Conservation (phyloP, 2,113 vertebrate genomes). For the Platysternon megacephalum region DNA sequence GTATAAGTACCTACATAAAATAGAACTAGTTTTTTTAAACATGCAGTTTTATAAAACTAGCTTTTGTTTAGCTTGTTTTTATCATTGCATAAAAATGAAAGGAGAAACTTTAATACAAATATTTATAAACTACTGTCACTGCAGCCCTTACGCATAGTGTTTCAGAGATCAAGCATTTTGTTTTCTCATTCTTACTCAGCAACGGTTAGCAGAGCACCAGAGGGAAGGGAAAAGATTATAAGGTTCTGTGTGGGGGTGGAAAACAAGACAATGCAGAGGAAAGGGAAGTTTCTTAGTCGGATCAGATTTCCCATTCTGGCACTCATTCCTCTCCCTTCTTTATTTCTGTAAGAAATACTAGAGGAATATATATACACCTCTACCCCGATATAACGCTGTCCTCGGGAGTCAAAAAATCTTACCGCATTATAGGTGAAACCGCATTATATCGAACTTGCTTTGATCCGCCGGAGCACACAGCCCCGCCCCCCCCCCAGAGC, state of each 20-base stretch:
- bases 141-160: not conserved
- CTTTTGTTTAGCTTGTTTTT: constrained; percentile 38
- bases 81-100: constrained; percentile 15
- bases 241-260: not conserved
- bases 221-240: not conserved
- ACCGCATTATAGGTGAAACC: no score
- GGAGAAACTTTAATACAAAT: not conserved
- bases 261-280: not conserved
- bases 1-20: not conserved
- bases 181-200: not conserved
- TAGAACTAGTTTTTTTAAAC: not conserved
- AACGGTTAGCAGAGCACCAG: accelerated
- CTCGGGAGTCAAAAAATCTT: no score
- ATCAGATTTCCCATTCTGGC: not conserved
- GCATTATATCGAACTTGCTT: no score
- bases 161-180: not conserved
- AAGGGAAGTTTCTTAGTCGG: not conserved
- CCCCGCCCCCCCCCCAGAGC: no score
- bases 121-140: not conserved
- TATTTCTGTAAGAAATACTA: not conserved
- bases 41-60: not conserved
- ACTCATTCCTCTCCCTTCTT: not conserved
- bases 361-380: no score
- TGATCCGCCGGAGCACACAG: no score
- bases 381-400: no score